Evolutionary conservation across 1,140 invertebrate genomes (phyloP).

Genomic region (Drosophila murphyi): DNA sequence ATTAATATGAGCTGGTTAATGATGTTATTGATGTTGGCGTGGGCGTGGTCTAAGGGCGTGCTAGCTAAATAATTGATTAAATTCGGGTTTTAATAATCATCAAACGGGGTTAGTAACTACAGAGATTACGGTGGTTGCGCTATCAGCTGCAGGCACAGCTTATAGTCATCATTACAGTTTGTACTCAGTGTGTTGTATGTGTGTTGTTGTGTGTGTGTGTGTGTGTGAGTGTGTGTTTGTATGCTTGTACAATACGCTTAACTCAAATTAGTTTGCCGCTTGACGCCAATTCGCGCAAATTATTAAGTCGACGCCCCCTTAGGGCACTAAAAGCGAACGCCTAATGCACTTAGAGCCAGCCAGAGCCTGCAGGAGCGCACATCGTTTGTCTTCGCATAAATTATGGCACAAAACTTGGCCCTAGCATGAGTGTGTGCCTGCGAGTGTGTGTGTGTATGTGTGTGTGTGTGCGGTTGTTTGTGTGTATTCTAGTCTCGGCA

Average conservation of each 20-base stretch:
- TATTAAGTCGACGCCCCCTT: conserved; percentile 62
- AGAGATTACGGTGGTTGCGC: conserved; percentile 1
- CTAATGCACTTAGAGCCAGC: conserved; percentile 68
- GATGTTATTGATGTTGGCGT: conserved; percentile 76
- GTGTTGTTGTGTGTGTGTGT: conserved; percentile 10
- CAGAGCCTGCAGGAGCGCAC: conserved; percentile 9
- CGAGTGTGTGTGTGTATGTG: background rate
- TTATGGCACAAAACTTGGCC: conserved; percentile 48
- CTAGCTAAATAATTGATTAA: conserved; percentile 33
- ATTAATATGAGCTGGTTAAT: conserved; percentile 59
- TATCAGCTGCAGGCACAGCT: conserved; percentile 3
- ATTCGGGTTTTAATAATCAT: conserved; percentile 12
- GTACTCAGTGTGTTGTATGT: background rate
- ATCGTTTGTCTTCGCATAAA: conserved; percentile 70
- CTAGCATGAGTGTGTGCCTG: background rate
- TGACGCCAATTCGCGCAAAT: conserved; percentile 75
- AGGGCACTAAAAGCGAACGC: conserved; percentile 61
- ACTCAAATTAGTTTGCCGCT: conserved; percentile 76
- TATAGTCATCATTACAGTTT: conserved; percentile 22
- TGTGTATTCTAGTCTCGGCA: conserved; percentile 26
- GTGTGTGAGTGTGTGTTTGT: conserved; percentile 18
- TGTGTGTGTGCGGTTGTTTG: background rate
- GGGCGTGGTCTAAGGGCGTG: conserved; percentile 19
- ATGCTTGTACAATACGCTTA: conserved; percentile 65
- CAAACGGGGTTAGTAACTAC: conserved; percentile 12